These are phyloP conservation scores for Myodes glareolus DNA, from an alignment of 2,113 vertebrate genomes.

Conservation along the genomic window DNA sequence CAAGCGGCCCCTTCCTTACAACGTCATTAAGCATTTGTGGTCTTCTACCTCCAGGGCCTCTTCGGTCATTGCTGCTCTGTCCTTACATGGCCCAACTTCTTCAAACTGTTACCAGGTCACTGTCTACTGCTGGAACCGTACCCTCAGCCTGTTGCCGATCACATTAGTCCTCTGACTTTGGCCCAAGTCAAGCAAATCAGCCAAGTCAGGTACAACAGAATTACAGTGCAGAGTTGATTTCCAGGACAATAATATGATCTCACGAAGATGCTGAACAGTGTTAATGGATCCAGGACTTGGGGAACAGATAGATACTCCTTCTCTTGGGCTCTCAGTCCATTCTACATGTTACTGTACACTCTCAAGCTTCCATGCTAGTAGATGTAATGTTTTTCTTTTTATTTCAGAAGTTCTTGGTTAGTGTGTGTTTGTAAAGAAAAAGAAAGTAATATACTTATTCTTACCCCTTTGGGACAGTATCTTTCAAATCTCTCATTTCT, in stretches of 20 bases:
- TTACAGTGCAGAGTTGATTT: background rate
- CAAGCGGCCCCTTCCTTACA: too few species aligned
- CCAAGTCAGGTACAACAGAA: background rate
- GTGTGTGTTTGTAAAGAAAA: constrained; percentile 77
- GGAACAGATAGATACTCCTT: background rate
- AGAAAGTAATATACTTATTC: constrained; percentile 74
- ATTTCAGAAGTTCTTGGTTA: constrained; percentile 76
- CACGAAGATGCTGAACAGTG: fast-evolving
- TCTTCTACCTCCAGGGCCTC: background rate
- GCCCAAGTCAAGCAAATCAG: background rate
- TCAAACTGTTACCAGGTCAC: background rate
- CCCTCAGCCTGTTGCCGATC: background rate
- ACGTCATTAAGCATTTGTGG: background rate
- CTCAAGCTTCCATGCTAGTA: background rate
- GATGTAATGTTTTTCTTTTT: constrained; percentile 65
- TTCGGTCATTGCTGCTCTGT: background rate
- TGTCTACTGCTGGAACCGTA: background rate
- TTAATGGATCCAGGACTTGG: fast-evolving
- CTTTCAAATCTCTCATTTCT: constrained; percentile 82
- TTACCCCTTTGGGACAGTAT: constrained; percentile 66
- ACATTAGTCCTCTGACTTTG: background rate
- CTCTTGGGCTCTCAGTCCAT: background rate
- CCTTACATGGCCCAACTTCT: fast-evolving
- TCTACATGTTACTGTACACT: background rate
- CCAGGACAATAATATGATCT: background rate